These are phyloP conservation scores for Micrastur ruficollis DNA, from an alignment of 2,797 vertebrate species.

Conservation along the genomic window DNA sequence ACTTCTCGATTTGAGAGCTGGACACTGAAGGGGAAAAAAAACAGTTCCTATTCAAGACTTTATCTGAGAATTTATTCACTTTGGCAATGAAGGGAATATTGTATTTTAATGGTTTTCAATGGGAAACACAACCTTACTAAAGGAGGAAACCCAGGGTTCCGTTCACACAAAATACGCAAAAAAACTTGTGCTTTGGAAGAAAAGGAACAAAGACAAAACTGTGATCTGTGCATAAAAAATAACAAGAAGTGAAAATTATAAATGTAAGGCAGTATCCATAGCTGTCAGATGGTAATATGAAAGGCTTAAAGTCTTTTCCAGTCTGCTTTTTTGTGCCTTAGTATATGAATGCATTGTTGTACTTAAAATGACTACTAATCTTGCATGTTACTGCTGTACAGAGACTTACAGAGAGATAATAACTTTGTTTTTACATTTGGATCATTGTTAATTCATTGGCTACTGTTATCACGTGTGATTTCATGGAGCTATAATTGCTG, in stretches of 20 bases:
- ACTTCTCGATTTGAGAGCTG: slow-evolving; percentile 3
- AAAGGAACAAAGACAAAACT: background rate
- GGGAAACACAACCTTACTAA: background rate
- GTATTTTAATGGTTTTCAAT: background rate
- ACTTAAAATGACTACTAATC: background rate
- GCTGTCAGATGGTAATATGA: background rate
- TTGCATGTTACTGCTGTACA: background rate
- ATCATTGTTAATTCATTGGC: background rate
- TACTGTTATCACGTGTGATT: background rate
- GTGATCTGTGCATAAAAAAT: background rate
- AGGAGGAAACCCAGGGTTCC: background rate
- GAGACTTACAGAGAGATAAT: background rate
- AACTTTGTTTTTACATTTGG: background rate
- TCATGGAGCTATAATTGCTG: background rate
- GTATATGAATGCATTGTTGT: background rate
- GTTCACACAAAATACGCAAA: background rate
- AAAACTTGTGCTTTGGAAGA: background rate
- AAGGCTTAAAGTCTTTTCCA: background rate
- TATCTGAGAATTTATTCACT: background rate
- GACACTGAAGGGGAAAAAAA: background rate
- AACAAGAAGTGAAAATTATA: background rate
- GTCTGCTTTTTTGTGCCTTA: background rate
- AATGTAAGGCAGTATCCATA: background rate
- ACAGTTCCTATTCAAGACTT: background rate
- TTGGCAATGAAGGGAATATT: background rate